Percentiles rank a stretch among this genome's conserved stretches.
phyloP scores from a whole-genome alignment of 2,888 invertebrate species.

The Doris montereyensis region DNA sequence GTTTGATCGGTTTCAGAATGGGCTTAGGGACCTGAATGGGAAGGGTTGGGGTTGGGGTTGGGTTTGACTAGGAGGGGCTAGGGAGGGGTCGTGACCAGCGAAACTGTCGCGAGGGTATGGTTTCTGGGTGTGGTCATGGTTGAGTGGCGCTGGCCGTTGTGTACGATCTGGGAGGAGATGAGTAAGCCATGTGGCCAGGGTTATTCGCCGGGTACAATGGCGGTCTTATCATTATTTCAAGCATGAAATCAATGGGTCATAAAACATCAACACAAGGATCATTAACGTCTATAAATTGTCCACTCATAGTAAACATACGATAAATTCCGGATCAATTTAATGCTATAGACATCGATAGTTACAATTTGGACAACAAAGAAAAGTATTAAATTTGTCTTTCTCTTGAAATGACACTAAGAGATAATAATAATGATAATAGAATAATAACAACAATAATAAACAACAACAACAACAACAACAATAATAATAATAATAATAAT shows the following conservation, averaged over 20 bases:
- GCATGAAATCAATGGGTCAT: too few relatives aligned
- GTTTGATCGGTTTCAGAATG: neutral
- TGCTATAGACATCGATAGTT: too few relatives aligned
- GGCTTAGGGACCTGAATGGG: conserved; percentile 4
- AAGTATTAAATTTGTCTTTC: neutral
- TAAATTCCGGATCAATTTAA: neutral
- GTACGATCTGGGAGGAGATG: too few relatives aligned
- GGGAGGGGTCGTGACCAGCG: neutral
- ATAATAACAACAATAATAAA: neutral
- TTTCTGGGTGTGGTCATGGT: neutral
- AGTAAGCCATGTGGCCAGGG: too few relatives aligned
- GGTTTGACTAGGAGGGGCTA: neutral
- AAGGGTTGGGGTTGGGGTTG: conserved; percentile 18
- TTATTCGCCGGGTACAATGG: too few relatives aligned
- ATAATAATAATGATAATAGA: neutral
- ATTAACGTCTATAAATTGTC: neutral
- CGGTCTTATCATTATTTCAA: too few relatives aligned
- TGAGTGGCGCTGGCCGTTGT: too few relatives aligned
- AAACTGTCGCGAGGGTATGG: neutral
- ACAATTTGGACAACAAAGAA: neutral
- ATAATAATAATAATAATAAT: neutral
- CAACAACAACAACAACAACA: neutral
- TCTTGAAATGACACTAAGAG: neutral
- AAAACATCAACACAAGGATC: too few relatives aligned
- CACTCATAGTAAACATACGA: neutral